phyloP scores from a whole-genome alignment of 2,113 vertebrate species.

The Actinemys pallida region DNA sequence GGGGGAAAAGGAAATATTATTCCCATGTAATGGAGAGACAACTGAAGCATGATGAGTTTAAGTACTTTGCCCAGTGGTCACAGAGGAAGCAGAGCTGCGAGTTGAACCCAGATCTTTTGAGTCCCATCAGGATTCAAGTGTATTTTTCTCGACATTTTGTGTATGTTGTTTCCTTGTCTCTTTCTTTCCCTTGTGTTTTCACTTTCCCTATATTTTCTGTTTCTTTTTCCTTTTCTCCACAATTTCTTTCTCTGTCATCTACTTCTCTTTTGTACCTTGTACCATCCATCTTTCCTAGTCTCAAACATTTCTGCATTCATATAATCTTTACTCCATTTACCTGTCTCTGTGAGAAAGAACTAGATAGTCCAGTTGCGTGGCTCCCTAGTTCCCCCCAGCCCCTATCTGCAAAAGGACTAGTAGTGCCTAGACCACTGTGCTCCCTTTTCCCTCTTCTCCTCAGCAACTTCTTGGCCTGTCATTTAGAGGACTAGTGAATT shows the following conservation, averaged over 20 bases:
- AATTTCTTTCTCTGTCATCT: not conserved
- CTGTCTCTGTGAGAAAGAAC: not conserved
- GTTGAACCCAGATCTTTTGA: not conserved
- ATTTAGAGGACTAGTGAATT: not conserved
- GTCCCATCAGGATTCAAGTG: not conserved
- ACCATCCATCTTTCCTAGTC: not conserved
- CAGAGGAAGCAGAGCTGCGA: not conserved
- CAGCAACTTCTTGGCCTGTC: not conserved
- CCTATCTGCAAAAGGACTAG: not conserved
- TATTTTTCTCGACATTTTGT: not conserved
- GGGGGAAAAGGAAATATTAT: not conserved
- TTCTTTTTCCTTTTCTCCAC: not conserved
- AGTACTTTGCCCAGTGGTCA: not conserved
- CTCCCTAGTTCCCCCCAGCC: not conserved
- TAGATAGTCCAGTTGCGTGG: not conserved
- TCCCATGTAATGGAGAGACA: not conserved
- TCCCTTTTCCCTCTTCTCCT: not conserved
- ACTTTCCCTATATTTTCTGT: not conserved
- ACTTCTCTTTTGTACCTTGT: not conserved
- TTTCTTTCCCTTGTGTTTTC: not conserved
- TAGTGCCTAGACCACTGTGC: not conserved
- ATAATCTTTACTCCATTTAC: not conserved
- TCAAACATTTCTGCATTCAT: not conserved
- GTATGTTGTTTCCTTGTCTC: not conserved
- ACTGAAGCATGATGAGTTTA: not conserved